Base-by-base conservation (phyloP, 2,797 vertebrate species). In the Streptopelia turtur region DNA sequence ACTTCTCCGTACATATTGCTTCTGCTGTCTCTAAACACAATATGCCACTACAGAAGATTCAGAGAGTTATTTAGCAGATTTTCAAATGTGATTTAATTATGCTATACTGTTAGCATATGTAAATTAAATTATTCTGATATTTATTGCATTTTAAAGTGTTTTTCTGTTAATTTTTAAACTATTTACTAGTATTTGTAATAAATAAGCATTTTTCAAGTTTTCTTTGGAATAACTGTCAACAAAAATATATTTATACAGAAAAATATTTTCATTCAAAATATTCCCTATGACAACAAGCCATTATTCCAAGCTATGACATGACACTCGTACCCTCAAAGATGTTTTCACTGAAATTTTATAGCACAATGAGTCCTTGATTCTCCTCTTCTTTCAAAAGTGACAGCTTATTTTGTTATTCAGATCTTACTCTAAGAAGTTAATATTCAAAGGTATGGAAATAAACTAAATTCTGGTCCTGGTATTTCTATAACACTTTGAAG, bases 221-320 rank as follows among this genome's bases (percentile, higher is more conserved):
- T 70, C 63, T 68, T 81, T 59, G 37, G 78, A 81, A 65, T 55
- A 90, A 74, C 18, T 89, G 30, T 77, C 64, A 82, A 53, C 72
- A 90, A 95, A 90, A 82, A 17, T 78, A 11, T 22, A 95, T 95
- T 90, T 52, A 68, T 76, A 37, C 31, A 75, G 33, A 56, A 25
- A 71, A 80, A 56, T 5, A 64, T 57, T 92, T 56, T 41, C 35
- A 47, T 47, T 78, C 17, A 86, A 94, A 96, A 84, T 57, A 87
- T 24, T 83, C 10, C 47, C 23, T 55, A n/a, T 80, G 50, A 43
- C 25, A 96, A 65, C 17, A 39, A 83, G 52, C 14, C 33, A 47
- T 82, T 80, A 68, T 61, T 74, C 2, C 23, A 35, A 84, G 35
- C 25, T 88, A 41, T 21, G 43, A 39, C 10, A 45, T 6, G 31